Evolutionary conservation across 2,113 vertebrate species (phyloP).

Genomic region (Prunella fulvescens): DNA sequence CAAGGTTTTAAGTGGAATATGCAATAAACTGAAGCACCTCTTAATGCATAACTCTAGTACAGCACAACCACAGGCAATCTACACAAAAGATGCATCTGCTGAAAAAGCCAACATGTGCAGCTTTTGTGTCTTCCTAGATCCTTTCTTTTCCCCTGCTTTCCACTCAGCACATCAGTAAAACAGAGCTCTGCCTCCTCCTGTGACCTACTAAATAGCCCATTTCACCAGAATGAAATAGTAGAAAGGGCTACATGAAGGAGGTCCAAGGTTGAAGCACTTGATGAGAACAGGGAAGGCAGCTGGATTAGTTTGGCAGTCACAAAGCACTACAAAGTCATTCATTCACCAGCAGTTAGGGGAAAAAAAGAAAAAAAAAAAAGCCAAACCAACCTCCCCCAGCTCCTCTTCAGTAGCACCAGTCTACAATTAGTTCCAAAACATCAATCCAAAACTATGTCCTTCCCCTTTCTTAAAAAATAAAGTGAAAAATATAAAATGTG

Average conservation of each 20-base stretch:
- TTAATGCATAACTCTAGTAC: not conserved
- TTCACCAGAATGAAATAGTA: slow-evolving; percentile 47
- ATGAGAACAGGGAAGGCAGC: slow-evolving; percentile 3
- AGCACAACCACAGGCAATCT: not conserved
- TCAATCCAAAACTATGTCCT: not conserved
- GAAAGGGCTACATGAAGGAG: slow-evolving; percentile 12
- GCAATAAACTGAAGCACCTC: not conserved
- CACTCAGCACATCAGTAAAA: slow-evolving; percentile 8
- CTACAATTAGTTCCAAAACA: not conserved
- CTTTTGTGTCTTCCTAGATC: not conserved
- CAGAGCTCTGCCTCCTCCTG: not conserved
- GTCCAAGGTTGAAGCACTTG: slow-evolving; percentile 27
- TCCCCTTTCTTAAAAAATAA: not conserved
- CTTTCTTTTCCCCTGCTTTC: not conserved
- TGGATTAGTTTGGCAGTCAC: slow-evolving; percentile 3
- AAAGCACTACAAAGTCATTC: not conserved
- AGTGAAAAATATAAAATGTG: not conserved
- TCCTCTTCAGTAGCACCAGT: not conserved
- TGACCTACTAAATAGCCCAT: slow-evolving; percentile 22
- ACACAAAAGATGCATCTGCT: not conserved
- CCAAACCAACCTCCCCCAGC: not conserved
- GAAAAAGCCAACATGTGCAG: not conserved
- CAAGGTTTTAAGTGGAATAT: not conserved
- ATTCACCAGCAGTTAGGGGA: not conserved
- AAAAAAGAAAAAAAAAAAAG: not conserved